Conservation (phyloP, 2,888 invertebrate genomes). For the Marasmarcha lunaedactyla region DNA sequence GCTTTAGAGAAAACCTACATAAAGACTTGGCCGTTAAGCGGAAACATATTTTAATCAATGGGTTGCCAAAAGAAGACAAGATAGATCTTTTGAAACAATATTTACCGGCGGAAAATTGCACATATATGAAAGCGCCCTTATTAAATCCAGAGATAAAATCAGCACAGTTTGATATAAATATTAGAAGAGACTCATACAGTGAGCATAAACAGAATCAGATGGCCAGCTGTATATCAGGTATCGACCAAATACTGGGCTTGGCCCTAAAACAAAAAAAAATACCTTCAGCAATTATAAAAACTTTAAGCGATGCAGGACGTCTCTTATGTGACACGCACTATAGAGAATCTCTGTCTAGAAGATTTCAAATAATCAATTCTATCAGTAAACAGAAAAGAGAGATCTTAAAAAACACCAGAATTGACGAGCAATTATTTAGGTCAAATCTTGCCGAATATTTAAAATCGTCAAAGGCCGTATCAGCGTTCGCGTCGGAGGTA, state of each 20-base stretch:
- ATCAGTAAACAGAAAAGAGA: slow-evolving; percentile 9
- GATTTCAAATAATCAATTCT: slow-evolving; percentile 7
- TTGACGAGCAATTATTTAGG: slow-evolving; percentile 9
- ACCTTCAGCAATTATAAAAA: slow-evolving; percentile 7
- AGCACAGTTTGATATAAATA: slow-evolving; percentile 5
- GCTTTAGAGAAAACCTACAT: slow-evolving; percentile 4
- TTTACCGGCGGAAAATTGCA: slow-evolving; percentile 5
- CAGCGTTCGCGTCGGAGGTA: slow-evolving; percentile 3
- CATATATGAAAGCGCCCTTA: slow-evolving; percentile 5
- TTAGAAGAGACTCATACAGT: slow-evolving; percentile 12
- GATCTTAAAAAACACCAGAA: slow-evolving; percentile 6
- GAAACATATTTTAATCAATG: slow-evolving; percentile 8
- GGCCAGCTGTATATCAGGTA: slow-evolving; percentile 9
- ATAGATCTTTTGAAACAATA: slow-evolving; percentile 5
- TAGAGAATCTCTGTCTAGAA: slow-evolving; percentile 9
- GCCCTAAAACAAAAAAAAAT: slow-evolving; percentile 2
- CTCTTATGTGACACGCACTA: slow-evolving; percentile 12
- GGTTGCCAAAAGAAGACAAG: slow-evolving; percentile 4
- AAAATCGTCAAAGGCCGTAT: slow-evolving; percentile 10
- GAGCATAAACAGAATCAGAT: slow-evolving; percentile 13
- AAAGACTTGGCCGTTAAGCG: slow-evolving; percentile 6
- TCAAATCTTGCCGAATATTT: slow-evolving; percentile 8
- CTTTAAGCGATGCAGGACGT: slow-evolving; percentile 14
- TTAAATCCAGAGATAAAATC: slow-evolving; percentile 8
- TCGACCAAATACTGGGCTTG: slow-evolving; percentile 9